Percentiles rank a stretch among this genome's conserved stretches.
These are phyloP conservation scores for Pleuronectes platessa DNA, from an alignment of 2,113 vertebrate species.

Conservation along the genomic window DNA sequence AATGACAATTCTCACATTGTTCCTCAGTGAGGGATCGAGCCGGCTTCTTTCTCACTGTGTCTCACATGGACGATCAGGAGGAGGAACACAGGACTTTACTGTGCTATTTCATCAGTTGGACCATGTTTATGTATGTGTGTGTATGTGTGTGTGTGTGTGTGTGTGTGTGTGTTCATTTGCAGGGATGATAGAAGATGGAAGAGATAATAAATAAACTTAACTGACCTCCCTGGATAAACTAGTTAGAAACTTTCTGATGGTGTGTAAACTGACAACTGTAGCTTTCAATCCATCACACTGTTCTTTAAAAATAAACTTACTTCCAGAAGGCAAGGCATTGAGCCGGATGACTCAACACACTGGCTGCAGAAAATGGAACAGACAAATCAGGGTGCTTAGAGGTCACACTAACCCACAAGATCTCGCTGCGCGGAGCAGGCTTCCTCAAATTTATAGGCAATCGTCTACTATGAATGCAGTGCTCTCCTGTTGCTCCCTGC, in stretches of 20 bases:
- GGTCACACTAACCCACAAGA: conserved; percentile 59
- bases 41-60: conserved; percentile 8
- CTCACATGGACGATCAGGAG: neutral
- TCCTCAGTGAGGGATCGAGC: conserved; percentile 40
- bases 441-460: neutral
- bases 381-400: conserved; percentile 60
- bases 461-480: conserved; percentile 10
- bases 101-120: neutral
- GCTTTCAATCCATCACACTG: conserved; percentile 12
- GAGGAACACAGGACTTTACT: neutral
- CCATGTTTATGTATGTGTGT: too few species aligned
- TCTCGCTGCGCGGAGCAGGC: conserved; percentile 1
- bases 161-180: neutral
- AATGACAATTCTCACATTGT: conserved; percentile 75
- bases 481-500: conserved; percentile 46
- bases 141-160: neutral
- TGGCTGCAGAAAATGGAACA: conserved; percentile 51
- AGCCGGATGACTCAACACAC: conserved; percentile 62
- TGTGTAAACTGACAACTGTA: neutral
- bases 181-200: neutral
- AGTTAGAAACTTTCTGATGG: conserved; percentile 33
- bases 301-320: conserved; percentile 28
- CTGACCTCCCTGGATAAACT: neutral
- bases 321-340: conserved; percentile 43
- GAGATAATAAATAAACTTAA: too few species aligned